Evolutionary conservation across 37 sponge, comb jelly and placozoan species (phyloP).

Genomic region (Haliclona indistincta): DNA sequence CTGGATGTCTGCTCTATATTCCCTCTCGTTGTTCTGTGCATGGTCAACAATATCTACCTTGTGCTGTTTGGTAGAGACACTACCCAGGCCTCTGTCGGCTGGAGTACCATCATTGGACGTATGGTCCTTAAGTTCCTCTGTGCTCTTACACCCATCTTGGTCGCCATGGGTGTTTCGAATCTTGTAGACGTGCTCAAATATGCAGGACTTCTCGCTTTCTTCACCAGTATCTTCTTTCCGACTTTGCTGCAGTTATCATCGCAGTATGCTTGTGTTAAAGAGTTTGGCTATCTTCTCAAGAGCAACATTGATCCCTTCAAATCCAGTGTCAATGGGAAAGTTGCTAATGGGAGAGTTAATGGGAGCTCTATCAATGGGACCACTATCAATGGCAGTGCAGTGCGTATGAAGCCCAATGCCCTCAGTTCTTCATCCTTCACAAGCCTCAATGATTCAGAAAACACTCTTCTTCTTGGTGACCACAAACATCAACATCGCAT

Average conservation of each 20-base stretch:
- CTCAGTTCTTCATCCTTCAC: too few species aligned
- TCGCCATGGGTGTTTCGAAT: conserved; percentile 78
- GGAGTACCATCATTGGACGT: conserved; percentile 14
- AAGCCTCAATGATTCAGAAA: too few species aligned
- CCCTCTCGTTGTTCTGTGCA: conserved; percentile 47
- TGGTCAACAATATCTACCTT: conserved; percentile 74
- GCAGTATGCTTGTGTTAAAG: neutral
- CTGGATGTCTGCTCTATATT: conserved; percentile 79
- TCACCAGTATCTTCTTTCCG: conserved; percentile 66
- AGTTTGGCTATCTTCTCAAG: too few species aligned
- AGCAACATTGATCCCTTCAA: too few species aligned
- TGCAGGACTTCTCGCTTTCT: conserved; percentile 74
- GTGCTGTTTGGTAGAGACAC: conserved; percentile 58
- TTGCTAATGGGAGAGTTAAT: too few species aligned
- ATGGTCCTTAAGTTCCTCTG: conserved; percentile 39
- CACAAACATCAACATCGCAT: too few species aligned
- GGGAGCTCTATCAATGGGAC: too few species aligned
- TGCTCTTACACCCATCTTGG: conserved; percentile 66
- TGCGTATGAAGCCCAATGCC: too few species aligned
- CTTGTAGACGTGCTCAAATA: conserved; percentile 76
- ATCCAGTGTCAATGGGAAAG: too few species aligned
- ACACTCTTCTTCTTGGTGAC: too few species aligned
- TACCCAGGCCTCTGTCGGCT: neutral
- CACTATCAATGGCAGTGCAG: too few species aligned
- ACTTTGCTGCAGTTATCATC: neutral